A percentile compares a stretch with the other conserved stretches of the same genome.
Evolutionary conservation across 2,888 invertebrate genomes (phyloP).

Genomic region (Spatulosminthurus flaviceps): DNA sequence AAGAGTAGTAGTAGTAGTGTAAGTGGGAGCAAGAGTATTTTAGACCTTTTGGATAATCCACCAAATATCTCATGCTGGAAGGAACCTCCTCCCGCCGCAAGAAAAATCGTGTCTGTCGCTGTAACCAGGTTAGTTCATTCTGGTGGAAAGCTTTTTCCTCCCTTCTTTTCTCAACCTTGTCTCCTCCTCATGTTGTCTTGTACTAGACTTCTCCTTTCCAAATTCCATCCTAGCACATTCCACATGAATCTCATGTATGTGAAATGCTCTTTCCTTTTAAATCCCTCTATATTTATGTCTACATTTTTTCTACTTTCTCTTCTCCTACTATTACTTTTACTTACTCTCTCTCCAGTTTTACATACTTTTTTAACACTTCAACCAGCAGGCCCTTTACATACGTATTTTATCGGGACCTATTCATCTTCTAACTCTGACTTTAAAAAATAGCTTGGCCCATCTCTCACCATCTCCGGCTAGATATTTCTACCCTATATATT

Average conservation of each 20-base stretch:
- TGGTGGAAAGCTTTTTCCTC: conserved; percentile 1
- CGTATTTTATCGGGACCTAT: background rate
- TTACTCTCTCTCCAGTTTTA: background rate
- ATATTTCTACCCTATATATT: background rate
- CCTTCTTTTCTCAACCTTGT: conserved; percentile 22
- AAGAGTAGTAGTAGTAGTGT: background rate
- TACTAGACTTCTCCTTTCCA: conserved; percentile 5
- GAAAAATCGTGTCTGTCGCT: conserved; percentile 59
- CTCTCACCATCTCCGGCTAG: conserved; percentile 8
- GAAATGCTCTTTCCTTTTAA: too few species aligned
- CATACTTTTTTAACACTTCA: background rate
- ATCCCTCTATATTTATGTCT: too few species aligned
- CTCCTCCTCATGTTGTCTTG: conserved; percentile 5
- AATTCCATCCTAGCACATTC: conserved; percentile 15
- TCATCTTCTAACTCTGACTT: background rate
- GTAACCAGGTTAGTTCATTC: conserved; percentile 57
- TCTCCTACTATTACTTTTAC: too few species aligned
- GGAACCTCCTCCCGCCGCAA: conserved; percentile 39
- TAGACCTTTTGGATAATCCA: conserved; percentile 56
- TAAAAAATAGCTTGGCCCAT: background rate
- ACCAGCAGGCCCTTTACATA: background rate
- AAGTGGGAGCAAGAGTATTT: conserved; percentile 50
- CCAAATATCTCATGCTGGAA: conserved; percentile 61
- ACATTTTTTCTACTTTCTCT: too few species aligned
- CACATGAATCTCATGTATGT: background rate